phyloP scores from a whole-genome alignment of 35 echinoderm and acorn worm genomes.

The Apostichopus parvimensis region DNA sequence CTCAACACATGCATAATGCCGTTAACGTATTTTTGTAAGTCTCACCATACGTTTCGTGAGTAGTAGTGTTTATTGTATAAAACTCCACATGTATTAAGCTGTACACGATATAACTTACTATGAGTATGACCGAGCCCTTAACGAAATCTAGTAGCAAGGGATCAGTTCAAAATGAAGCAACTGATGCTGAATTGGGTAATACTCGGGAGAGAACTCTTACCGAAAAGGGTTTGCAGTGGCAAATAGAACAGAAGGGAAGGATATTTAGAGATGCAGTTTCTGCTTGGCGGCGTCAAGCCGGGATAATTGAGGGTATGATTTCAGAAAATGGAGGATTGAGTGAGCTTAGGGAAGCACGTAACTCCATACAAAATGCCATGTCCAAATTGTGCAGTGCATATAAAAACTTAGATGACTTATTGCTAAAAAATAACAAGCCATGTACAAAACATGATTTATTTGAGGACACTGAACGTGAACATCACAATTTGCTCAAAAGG shows the following conservation, averaged over 20 bases:
- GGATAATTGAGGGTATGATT: neutral
- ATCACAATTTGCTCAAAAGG: conserved; percentile 4
- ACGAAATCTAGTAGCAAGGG: no score
- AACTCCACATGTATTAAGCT: no score
- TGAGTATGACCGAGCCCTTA: no score
- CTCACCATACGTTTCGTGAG: no score
- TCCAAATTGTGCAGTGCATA: neutral
- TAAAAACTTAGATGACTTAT: neutral
- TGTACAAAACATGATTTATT: neutral
- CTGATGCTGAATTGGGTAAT: no score
- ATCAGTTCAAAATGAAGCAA: no score
- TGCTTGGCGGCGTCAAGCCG: neutral
- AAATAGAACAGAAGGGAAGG: neutral
- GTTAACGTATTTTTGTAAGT: no score
- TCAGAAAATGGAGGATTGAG: neutral
- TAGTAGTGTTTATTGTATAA: no score
- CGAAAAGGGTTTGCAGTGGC: conserved; percentile 11
- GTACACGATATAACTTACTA: no score
- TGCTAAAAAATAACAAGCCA: neutral
- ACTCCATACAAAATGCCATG: neutral
- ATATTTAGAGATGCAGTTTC: neutral
- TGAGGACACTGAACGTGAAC: conserved; percentile 16
- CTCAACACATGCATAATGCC: neutral
- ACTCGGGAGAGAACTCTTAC: neutral
- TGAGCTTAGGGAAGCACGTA: neutral